phyloP scores from a whole-genome alignment of 2,797 vertebrate genomes.

The Propithecus deckenii region DNA sequence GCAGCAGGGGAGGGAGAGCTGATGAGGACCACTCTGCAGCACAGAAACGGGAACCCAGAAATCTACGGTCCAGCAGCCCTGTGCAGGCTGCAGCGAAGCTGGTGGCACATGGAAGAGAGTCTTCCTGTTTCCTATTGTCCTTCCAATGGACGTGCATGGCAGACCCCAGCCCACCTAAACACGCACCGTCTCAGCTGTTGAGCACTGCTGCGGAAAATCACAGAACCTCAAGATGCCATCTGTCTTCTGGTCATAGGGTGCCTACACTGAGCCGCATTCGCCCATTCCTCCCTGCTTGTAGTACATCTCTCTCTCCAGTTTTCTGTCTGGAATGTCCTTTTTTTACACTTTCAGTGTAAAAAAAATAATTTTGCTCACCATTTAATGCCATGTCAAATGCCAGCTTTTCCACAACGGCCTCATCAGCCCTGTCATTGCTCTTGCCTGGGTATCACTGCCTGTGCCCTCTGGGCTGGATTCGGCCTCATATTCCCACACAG shows the following conservation, averaged over 20 bases:
- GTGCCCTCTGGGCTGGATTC: background rate
- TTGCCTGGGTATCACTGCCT: background rate
- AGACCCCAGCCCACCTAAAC: background rate
- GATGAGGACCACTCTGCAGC: background rate
- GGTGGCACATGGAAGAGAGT: background rate
- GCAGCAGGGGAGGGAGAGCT: background rate
- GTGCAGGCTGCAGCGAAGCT: background rate
- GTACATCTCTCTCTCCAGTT: background rate
- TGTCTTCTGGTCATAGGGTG: background rate
- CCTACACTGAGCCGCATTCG: background rate
- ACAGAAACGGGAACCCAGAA: background rate
- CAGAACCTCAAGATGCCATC: accelerated
- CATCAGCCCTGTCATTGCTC: background rate
- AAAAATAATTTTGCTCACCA: background rate
- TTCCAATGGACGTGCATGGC: accelerated
- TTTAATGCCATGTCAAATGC: background rate
- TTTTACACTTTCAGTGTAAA: background rate
- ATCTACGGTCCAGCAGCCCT: background rate
- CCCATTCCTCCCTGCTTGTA: background rate
- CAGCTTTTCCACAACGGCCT: background rate
- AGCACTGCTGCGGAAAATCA: background rate
- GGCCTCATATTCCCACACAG: background rate
- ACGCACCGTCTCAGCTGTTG: background rate
- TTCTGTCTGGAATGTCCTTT: background rate
- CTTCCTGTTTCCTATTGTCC: background rate